Evolutionary conservation across 2,888 invertebrate species (phyloP).

Genomic region (Rhogogaster chlorosoma): DNA sequence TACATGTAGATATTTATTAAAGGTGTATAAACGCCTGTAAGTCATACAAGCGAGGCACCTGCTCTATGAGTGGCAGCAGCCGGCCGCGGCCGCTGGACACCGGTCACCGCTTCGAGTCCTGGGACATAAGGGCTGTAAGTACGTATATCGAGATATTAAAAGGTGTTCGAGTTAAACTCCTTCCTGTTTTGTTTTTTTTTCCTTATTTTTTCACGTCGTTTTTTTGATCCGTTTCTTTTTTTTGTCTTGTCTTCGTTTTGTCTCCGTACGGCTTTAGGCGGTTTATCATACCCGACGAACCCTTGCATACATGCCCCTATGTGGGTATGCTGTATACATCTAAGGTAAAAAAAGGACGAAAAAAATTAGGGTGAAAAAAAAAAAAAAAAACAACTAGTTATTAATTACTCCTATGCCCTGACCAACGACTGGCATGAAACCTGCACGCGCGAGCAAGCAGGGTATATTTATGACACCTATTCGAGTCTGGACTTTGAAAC

Average conservation of each 20-base stretch:
- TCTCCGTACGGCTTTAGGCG: neutral
- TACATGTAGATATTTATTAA: neutral
- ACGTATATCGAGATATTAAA: slow-evolving; percentile 32
- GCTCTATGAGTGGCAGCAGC: slow-evolving; percentile 67
- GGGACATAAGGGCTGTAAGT: neutral
- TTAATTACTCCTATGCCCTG: no score
- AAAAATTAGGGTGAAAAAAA: no score
- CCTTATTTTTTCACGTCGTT: neutral
- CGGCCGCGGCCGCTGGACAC: slow-evolving; percentile 63
- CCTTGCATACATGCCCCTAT: no score
- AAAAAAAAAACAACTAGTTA: no score
- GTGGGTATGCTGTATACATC: no score
- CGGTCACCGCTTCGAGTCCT: slow-evolving; percentile 57
- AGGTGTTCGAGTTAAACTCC: slow-evolving; percentile 25
- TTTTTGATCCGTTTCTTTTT: neutral
- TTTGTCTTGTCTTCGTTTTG: neutral
- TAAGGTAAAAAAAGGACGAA: no score
- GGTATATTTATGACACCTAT: no score
- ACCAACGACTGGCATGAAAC: no score
- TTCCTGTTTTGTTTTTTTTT: neutral
- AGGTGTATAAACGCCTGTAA: slow-evolving; percentile 58
- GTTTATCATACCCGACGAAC: neutral
- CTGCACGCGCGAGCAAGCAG: no score
- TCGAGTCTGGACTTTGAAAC: no score
- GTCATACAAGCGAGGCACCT: slow-evolving; percentile 70